Percentiles rank a stretch among this genome's conserved stretches.
phyloP scores from a whole-genome alignment of 2,888 invertebrate species.

The Perdita meconis region DNA sequence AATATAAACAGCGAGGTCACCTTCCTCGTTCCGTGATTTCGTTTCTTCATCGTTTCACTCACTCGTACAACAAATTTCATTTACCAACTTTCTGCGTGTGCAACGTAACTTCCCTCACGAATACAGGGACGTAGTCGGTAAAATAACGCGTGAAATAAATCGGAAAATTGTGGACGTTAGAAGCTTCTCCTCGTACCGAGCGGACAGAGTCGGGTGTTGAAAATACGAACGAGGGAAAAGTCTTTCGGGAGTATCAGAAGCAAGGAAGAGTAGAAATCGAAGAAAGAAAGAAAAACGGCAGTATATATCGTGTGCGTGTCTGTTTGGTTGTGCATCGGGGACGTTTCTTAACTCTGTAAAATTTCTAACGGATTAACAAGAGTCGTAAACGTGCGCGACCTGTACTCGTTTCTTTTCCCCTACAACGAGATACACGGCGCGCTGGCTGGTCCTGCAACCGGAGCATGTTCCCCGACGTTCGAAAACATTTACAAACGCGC shows the following conservation, averaged over 20 bases:
- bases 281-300: constrained; percentile 44
- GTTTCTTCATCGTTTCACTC: constrained; percentile 1
- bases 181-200: neutral
- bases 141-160: neutral
- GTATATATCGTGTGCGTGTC: constrained; percentile 58
- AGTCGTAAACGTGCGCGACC: constrained; percentile 29
- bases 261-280: constrained; percentile 17
- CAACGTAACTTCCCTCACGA: neutral
- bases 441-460: neutral
- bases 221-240: neutral
- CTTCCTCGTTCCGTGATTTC: neutral
- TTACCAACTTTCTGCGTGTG: neutral
- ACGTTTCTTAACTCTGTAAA: constrained; percentile 44
- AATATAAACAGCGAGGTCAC: constrained; percentile 1
- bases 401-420: constrained; percentile 15
- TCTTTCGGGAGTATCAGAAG: constrained; percentile 13
- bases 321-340: constrained; percentile 49
- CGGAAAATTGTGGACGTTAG: neutral
- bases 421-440: constrained; percentile 10
- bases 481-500: constrained; percentile 6
- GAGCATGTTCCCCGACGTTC: neutral
- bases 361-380: constrained; percentile 31
- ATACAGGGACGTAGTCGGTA: neutral
- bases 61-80: neutral
- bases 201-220: neutral